A percentile compares a stretch with the other conserved stretches of the same genome.
Conservation (phyloP, 2,797 vertebrate species). For the Melanotaenia trifasciata region DNA sequence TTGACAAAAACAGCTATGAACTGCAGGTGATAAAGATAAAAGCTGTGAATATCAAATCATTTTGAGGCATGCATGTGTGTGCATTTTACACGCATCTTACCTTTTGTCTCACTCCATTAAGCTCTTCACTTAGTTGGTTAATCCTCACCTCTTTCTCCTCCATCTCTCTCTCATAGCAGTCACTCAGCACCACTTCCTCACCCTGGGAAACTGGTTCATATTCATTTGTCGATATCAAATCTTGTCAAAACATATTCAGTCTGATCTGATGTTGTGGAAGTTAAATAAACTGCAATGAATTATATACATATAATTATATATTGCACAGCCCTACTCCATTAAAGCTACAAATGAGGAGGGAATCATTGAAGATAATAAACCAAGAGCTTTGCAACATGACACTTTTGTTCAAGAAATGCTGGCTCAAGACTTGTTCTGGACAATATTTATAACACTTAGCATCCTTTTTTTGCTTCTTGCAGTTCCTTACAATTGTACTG, state of each 20-base stretch:
- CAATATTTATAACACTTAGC: background rate
- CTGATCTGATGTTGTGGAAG: no score
- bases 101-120: slow-evolving; percentile 37
- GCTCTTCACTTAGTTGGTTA: slow-evolving; percentile 39
- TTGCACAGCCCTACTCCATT: no score
- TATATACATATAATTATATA: no score
- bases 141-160: slow-evolving; percentile 38
- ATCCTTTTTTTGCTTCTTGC: background rate
- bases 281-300: no score
- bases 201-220: slow-evolving; percentile 29
- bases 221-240: slow-evolving; percentile 8
- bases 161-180: slow-evolving; percentile 23
- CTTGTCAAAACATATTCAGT: no score
- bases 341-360: no score
- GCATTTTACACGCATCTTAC: slow-evolving; percentile 19
- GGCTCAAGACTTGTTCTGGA: background rate
- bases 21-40: slow-evolving; percentile 9
- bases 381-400: no score
- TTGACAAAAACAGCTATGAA: slow-evolving; percentile 13
- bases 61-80: background rate
- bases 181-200: slow-evolving; percentile 31
- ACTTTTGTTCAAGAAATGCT: no score
- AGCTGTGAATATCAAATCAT: background rate
- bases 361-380: no score
- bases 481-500: background rate